Percentiles rank a stretch among this genome's conserved stretches.
Evolutionary conservation across 23 tunicate genomes (phyloP).

Genomic region (Ciona savignyi): DNA sequence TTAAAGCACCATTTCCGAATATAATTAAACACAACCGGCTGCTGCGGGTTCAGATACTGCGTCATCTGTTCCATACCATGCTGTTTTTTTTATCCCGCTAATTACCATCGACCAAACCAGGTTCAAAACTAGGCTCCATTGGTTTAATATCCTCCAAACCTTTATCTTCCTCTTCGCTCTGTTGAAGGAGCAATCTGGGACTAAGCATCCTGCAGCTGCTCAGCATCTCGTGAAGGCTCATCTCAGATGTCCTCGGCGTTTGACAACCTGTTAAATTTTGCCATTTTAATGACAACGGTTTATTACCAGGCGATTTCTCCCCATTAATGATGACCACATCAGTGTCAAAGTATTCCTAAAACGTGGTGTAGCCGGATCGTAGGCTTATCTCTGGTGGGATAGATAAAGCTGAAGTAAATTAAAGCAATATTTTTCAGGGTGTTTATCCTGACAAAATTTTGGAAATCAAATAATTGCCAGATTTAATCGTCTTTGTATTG

Average conservation of each 20-base stretch:
- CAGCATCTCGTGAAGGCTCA: background rate
- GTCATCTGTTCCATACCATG: too few relatives aligned
- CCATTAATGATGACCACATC: too few relatives aligned
- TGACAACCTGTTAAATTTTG: background rate
- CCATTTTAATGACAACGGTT: background rate
- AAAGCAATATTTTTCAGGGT: background rate
- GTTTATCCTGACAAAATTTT: too few relatives aligned
- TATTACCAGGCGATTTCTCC: background rate
- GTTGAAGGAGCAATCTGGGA: background rate
- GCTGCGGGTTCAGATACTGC: background rate
- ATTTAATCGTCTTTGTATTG: too few relatives aligned
- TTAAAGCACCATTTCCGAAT: slow-evolving; percentile 10
- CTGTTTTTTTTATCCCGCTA: too few relatives aligned
- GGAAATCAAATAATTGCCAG: too few relatives aligned
- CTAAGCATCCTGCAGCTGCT: slow-evolving; percentile 3
- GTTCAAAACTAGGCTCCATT: background rate
- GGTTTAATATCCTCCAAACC: background rate
- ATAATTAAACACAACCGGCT: background rate
- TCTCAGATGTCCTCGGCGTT: background rate
- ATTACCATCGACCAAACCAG: too few relatives aligned
- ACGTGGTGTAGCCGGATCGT: too few relatives aligned
- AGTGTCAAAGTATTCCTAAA: too few relatives aligned
- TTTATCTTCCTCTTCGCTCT: background rate
- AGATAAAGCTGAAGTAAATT: too few relatives aligned
- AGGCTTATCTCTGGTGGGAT: too few relatives aligned